Evolutionary conservation across 1,140 invertebrate genomes (phyloP).

Genomic region (Orussus abietinus): DNA sequence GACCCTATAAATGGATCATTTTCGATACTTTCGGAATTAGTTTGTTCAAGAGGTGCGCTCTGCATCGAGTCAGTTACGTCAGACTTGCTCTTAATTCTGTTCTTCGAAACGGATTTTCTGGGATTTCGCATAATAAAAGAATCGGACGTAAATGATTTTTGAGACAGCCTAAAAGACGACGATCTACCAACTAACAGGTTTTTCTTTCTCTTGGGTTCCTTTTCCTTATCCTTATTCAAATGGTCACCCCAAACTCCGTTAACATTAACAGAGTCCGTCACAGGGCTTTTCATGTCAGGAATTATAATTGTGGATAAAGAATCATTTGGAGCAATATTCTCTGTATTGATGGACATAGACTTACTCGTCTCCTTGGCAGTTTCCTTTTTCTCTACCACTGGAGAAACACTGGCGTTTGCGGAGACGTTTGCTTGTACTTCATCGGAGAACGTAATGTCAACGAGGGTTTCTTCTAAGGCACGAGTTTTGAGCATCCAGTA

Average conservation of each 20-base stretch:
- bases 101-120: constrained; percentile 60
- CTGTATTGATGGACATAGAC: constrained; percentile 14
- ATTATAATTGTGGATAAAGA: too few relatives aligned
- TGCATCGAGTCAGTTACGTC: constrained; percentile 12
- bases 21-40: constrained; percentile 10
- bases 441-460: constrained; percentile 43
- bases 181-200: constrained; percentile 39
- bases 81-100: constrained; percentile 28
- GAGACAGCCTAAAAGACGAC: constrained; percentile 54
- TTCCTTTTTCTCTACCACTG: constrained; percentile 6
- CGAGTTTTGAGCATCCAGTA: constrained; percentile 76
- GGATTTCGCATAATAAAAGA: constrained; percentile 72
- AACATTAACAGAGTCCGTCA: constrained; percentile 32
- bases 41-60: too few relatives aligned
- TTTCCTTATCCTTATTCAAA: constrained; percentile 52
- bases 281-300: constrained; percentile 21
- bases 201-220: constrained; percentile 28
- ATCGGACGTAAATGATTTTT: constrained; percentile 67
- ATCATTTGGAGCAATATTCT: constrained; percentile 27
- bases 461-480: constrained; percentile 67
- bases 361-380: constrained; percentile 11
- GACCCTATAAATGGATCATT: constrained; percentile 14
- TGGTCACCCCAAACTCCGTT: constrained; percentile 57
- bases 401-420: constrained; percentile 23
- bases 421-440: constrained; percentile 23